Percentiles rank a stretch among this genome's conserved stretches.
Conservation (phyloP, 2,888 invertebrate genomes). For the Hecatera dysodea region DNA sequence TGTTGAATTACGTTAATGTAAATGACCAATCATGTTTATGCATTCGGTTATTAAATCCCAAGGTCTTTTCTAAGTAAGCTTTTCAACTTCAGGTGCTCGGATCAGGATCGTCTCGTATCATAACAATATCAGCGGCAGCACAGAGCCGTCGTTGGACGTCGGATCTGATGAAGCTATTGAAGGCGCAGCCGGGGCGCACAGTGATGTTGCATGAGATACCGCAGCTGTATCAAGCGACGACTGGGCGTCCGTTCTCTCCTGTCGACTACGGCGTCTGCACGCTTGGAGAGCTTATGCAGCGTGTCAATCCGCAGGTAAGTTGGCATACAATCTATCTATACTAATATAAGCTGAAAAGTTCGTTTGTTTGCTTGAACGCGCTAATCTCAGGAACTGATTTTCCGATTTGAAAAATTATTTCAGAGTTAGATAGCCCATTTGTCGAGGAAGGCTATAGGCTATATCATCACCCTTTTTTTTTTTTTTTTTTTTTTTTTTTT, state of each 20-base stretch:
- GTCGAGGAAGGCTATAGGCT: too few relatives aligned
- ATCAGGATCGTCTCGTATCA: constrained; percentile 95
- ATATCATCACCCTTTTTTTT: too few relatives aligned
- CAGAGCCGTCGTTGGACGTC: constrained; percentile 97
- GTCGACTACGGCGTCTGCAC: constrained; percentile 97
- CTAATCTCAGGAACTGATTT: too few relatives aligned
- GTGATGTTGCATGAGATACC: constrained; percentile 94
- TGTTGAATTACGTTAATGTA: too few relatives aligned
- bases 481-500: too few relatives aligned
- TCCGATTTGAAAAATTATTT: too few relatives aligned
- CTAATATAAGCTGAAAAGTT: too few relatives aligned
- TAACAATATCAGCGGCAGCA: constrained; percentile 96
- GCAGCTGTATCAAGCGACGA: constrained; percentile 89
- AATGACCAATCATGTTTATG: too few relatives aligned
- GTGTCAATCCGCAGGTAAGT: constrained; percentile 91
- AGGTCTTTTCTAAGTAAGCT: not conserved
- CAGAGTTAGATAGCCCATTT: too few relatives aligned
- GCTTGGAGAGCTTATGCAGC: constrained; percentile 94
- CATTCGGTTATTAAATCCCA: not conserved
- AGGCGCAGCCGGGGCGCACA: constrained; percentile 95
- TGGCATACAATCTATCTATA: too few relatives aligned
- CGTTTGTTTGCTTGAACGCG: too few relatives aligned
- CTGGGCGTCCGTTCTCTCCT: constrained; percentile 92
- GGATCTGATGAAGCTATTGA: constrained; percentile 96
- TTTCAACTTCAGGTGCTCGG: constrained; percentile 94